Conservation (phyloP, 2,888 invertebrate species). For the Frankliniella intonsa region DNA sequence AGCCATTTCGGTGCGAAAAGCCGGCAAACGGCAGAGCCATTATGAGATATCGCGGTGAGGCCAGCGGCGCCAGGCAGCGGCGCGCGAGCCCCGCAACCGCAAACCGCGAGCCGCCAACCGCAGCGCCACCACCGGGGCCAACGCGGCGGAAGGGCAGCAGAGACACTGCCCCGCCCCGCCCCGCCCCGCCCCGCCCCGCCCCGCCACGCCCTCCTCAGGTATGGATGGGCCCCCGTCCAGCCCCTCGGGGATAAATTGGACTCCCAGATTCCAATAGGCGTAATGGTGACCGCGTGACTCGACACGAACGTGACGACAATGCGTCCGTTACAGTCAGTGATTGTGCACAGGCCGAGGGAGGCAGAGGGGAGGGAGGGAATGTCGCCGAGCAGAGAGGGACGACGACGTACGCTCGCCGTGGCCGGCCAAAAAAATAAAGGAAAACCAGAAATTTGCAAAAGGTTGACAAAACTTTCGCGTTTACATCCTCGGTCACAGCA, state of each 20-base stretch:
- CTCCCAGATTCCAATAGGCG: not conserved
- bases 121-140: not conserved
- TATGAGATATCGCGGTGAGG: conserved; percentile 19
- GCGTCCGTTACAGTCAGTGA: not conserved
- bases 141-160: not conserved
- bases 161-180: not conserved
- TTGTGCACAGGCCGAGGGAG: not conserved
- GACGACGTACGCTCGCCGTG: not conserved
- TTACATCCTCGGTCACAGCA: too few relatives aligned
- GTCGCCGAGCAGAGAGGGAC: not conserved
- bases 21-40: conserved; percentile 9
- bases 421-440: not conserved
- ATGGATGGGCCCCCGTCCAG: too few relatives aligned
- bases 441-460: not conserved
- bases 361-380: not conserved
- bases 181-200: not conserved
- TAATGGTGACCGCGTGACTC: conserved; percentile 1
- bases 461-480: too few relatives aligned
- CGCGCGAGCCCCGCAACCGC: not conserved
- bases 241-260: not conserved
- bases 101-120: not conserved
- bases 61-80: not conserved
- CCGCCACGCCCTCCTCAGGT: too few relatives aligned
- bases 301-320: not conserved
- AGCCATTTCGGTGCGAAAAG: conserved; percentile 14